These are phyloP conservation scores for Pygoscelis adeliae DNA, from an alignment of 2,113 vertebrate genomes.

Conservation along the genomic window DNA sequence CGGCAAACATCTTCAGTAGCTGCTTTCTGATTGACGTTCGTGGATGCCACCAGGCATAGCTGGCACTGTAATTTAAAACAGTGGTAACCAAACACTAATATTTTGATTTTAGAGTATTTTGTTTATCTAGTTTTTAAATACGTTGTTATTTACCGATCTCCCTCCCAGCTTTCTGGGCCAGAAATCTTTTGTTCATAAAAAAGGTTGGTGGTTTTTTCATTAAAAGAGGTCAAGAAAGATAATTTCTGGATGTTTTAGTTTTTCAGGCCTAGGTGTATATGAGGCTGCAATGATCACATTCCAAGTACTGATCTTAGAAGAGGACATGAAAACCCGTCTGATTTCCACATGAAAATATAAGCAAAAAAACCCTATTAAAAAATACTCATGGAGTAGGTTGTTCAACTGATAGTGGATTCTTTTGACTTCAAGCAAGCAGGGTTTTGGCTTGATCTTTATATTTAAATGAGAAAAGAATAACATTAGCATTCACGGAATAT, in stretches of 20 bases:
- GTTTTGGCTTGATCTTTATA: conserved; percentile 44
- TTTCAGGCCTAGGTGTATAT: background rate
- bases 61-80: background rate
- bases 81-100: background rate
- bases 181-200: background rate
- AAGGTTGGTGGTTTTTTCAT: background rate
- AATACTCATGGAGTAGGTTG: background rate
- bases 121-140: background rate
- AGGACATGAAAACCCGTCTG: background rate
- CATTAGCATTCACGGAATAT: conserved; percentile 53
- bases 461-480: conserved; percentile 58
- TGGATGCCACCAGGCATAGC: background rate
- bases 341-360: background rate
- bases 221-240: background rate
- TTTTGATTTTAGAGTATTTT: background rate
- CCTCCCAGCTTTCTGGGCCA: background rate
- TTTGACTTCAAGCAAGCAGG: background rate
- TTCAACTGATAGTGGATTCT: background rate
- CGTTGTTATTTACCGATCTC: background rate
- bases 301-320: background rate
- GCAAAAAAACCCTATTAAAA: background rate
- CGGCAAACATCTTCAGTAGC: background rate
- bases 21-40: background rate
- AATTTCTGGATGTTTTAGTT: background rate
- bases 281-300: background rate